A percentile compares a stretch with the other conserved stretches of the same genome.
phyloP scores from a whole-genome alignment of 2,888 invertebrate genomes.

The Lutraria lutraria region DNA sequence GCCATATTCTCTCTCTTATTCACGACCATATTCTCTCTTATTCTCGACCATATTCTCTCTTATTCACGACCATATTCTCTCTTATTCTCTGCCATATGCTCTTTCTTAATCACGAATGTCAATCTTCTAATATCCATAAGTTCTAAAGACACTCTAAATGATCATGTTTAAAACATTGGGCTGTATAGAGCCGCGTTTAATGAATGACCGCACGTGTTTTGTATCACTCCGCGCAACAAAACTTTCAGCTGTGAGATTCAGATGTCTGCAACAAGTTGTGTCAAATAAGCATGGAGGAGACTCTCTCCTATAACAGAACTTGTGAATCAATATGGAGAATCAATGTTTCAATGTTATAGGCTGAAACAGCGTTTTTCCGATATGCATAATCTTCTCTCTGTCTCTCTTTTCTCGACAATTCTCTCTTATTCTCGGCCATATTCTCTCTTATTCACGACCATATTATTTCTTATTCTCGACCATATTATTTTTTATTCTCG shows the following conservation, averaged over 20 bases:
- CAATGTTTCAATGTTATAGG: not conserved
- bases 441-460: not conserved
- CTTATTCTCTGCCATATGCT: not conserved
- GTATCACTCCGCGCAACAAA: slow-evolving; percentile 1
- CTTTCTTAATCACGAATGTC: not conserved
- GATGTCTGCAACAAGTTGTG: slow-evolving; percentile 1
- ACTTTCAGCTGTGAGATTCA: not conserved
- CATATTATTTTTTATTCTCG: too few relatives aligned
- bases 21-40: too few relatives aligned
- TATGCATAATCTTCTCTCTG: slow-evolving; percentile 8
- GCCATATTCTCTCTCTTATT: too few relatives aligned
- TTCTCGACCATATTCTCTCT: too few relatives aligned
- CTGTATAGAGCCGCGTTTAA: not conserved
- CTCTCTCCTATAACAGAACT: not conserved
- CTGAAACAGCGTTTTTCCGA: slow-evolving; percentile 8
- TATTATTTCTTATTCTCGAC: too few relatives aligned
- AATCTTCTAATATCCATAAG: slow-evolving; percentile 6
- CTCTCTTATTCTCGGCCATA: not conserved
- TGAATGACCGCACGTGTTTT: slow-evolving; percentile 1
- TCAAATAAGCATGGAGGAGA: not conserved
- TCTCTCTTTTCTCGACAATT: not conserved
- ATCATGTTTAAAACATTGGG: not conserved
- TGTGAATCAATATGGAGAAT: not conserved
- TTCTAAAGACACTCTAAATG: not conserved
- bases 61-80: too few relatives aligned